These are phyloP conservation scores for Tethea ocularis DNA, from an alignment of 2,888 invertebrate species.

Conservation along the genomic window DNA sequence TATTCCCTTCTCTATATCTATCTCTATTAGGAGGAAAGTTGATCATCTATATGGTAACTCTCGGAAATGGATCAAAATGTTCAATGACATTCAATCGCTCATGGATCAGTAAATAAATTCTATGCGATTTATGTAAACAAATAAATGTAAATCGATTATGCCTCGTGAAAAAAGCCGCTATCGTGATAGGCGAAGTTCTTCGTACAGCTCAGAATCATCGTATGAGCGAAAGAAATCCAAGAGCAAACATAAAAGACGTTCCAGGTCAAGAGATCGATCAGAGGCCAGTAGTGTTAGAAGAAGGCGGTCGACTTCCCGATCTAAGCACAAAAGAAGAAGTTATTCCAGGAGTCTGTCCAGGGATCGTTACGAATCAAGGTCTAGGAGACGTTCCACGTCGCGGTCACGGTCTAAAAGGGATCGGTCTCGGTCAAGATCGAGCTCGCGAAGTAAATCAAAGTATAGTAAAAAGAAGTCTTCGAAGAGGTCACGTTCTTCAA, in stretches of 20 bases:
- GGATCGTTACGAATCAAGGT: slow-evolving; percentile 69
- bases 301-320: slow-evolving; percentile 64
- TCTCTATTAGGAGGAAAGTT: too few relatives aligned
- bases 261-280: slow-evolving; percentile 69
- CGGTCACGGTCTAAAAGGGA: slow-evolving; percentile 61
- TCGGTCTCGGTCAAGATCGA: slow-evolving; percentile 62
- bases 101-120: too few relatives aligned
- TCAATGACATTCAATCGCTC: too few relatives aligned
- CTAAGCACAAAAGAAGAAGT: slow-evolving; percentile 62
- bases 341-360: slow-evolving; percentile 72
- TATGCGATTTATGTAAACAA: background rate
- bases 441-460: slow-evolving; percentile 62
- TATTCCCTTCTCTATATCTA: too few relatives aligned
- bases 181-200: slow-evolving; percentile 70
- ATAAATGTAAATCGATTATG: slow-evolving; percentile 41
- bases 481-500: slow-evolving; percentile 62
- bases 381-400: slow-evolving; percentile 63
- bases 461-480: slow-evolving; percentile 61
- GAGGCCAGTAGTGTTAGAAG: slow-evolving; percentile 62
- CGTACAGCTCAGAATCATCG: slow-evolving; percentile 73
- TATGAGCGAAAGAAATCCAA: slow-evolving; percentile 71
- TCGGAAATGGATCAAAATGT: too few relatives aligned
- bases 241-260: slow-evolving; percentile 68
- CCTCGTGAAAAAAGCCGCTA: slow-evolving; percentile 76
- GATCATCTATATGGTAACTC: too few relatives aligned